Percentiles rank a stretch among this genome's conserved stretches.
These are phyloP conservation scores for Trinectes maculatus DNA, from an alignment of 2,113 vertebrate genomes.

Conservation along the genomic window DNA sequence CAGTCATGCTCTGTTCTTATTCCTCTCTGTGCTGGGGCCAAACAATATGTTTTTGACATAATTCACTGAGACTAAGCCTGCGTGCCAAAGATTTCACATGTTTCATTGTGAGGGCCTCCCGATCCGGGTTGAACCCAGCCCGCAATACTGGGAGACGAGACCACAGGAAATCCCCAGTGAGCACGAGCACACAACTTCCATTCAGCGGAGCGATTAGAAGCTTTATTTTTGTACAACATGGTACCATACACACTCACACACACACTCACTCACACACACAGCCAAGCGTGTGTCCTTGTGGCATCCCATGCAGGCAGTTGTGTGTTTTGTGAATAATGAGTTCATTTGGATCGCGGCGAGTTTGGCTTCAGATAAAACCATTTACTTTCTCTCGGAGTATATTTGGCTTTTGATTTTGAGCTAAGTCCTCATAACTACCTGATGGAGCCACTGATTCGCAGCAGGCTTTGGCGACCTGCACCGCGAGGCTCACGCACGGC, in stretches of 20 bases:
- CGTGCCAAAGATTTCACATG: constrained; percentile 53
- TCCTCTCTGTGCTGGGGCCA: constrained; percentile 14
- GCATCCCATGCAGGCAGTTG: constrained; percentile 47
- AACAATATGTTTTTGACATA: constrained; percentile 66
- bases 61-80: constrained; percentile 28
- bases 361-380: constrained; percentile 61
- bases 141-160: constrained; percentile 59
- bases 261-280: too few relatives aligned
- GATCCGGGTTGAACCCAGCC: constrained; percentile 47
- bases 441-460: constrained; percentile 55
- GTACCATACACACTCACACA: constrained; percentile 45
- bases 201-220: constrained; percentile 50
- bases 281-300: constrained; percentile 30
- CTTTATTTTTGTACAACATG: constrained; percentile 59
- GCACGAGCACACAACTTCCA: constrained; percentile 63
- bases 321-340: constrained; percentile 57
- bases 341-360: constrained; percentile 55
- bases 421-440: constrained; percentile 59
- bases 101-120: constrained; percentile 56
- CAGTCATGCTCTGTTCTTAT: constrained; percentile 28
- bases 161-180: constrained; percentile 71
- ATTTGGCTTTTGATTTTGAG: constrained; percentile 71
- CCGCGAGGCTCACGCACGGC: constrained; percentile 47
- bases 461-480: constrained; percentile 59
- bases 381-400: constrained; percentile 45